Evolutionary conservation across 1,140 invertebrate genomes (phyloP), one percentile per base, ranked within the genome.

Genomic region (Pararge aegeria): DNA sequence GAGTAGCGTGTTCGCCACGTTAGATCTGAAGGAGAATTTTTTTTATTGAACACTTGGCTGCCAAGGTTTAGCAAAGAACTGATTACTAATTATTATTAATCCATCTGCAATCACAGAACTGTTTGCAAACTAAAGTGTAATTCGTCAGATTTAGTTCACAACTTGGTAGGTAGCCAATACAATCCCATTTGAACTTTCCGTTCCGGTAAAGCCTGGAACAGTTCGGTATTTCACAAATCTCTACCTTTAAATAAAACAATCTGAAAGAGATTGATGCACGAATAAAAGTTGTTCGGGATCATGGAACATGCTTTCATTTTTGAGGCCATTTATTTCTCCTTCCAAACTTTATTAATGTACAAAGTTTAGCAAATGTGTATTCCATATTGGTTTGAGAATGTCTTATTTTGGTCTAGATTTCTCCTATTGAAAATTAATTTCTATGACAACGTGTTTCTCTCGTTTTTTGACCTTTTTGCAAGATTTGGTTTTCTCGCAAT

Each of bases 151-250:
- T 64, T 67, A 66, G 68, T 70, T 61, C 48, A 13, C 34, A 65
- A 73, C 59, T 70, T 73, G 70, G 70, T 66, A 51, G 56, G 46
- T 52, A 57, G 70, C 70, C 70, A 73, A 70, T 70, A 73, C 69
- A 72, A 68, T 72, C 58, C 68, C 67, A 70, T 70, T 60, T 51
- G 64, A 73, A 73, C 64, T 73, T 73, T 61, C 37, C 66, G 61
- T 66, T 18, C 64, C 49, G 57, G 46, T 61, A 67, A 64, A 61
- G 54, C 64, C 64, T 55, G 50, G 57, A 56, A 68, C 49, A 49
- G 21, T 61, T 65, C 49, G 54, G 54, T 62, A 51, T 56, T 59
- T 57, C 37, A 42, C 38, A 46, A 67, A 59, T 44, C 27, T 61
- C 37, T 51, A 61, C 56, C 61, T 67, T 68, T 46, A 58, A 61